These are phyloP conservation scores for Pocillopora damicornis DNA, from an alignment of 64 coral and sea anemone genomes.

Conservation along the genomic window DNA sequence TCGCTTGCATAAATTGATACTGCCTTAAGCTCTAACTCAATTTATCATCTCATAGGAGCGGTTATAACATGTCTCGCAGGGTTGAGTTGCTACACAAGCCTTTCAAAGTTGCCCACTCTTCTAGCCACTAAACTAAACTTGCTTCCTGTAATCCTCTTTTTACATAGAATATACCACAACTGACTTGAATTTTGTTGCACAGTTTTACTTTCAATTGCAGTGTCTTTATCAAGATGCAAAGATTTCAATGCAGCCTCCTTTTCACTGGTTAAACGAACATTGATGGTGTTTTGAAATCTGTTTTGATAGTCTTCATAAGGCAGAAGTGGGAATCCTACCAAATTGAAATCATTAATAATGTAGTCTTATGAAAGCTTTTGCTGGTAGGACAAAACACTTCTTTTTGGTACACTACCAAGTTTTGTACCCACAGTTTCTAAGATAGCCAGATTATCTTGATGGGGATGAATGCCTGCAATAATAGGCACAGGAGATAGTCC, in stretches of 20 bases:
- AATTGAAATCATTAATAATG: conserved; percentile 46
- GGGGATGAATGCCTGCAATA: neutral
- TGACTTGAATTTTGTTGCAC: too few species aligned
- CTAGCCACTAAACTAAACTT: conserved; percentile 57
- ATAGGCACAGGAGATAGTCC: neutral
- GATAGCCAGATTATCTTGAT: neutral
- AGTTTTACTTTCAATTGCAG: too few species aligned
- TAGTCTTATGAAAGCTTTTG: conserved; percentile 44
- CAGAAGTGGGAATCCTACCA: neutral
- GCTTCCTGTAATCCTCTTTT: conserved; percentile 60
- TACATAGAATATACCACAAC: too few species aligned
- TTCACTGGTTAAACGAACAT: too few species aligned
- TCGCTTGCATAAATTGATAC: conserved; percentile 24
- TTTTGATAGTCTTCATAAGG: neutral
- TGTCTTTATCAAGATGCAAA: too few species aligned
- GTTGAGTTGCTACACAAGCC: conserved; percentile 39
- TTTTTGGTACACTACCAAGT: conserved; percentile 18
- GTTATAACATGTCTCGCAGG: conserved; percentile 37
- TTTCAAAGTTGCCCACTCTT: conserved; percentile 53
- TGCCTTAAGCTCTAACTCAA: too few species aligned
- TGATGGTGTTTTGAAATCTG: too few species aligned
- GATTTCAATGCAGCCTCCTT: too few species aligned
- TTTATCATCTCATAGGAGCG: neutral
- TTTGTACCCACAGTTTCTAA: neutral
- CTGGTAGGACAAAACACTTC: conserved; percentile 36